These are phyloP conservation scores for Drosophila burlai DNA, from an alignment of 1,140 invertebrate genomes.

Conservation along the genomic window DNA sequence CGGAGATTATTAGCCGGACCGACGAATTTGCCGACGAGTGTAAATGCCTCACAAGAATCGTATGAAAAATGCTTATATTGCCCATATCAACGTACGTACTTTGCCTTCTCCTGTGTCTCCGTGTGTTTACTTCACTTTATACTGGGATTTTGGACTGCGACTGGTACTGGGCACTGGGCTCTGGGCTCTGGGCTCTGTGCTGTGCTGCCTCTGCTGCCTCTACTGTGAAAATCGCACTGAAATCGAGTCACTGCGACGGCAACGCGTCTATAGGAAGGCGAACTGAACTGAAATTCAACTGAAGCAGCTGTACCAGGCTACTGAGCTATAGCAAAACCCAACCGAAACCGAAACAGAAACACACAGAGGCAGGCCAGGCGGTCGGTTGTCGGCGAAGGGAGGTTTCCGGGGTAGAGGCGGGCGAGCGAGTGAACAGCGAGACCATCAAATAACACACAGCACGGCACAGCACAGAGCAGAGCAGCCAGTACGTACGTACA, in stretches of 20 bases:
- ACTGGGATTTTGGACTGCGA: constrained; percentile 10
- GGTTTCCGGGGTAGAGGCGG: constrained; percentile 17
- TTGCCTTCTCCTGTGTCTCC: constrained; percentile 39
- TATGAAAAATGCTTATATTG: constrained; percentile 77
- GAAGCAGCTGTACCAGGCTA: constrained; percentile 80
- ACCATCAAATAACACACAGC: constrained; percentile 75
- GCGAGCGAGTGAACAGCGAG: constrained; percentile 76
- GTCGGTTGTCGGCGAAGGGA: constrained; percentile 17
- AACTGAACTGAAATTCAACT: constrained; percentile 82
- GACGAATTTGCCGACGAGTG: constrained; percentile 68
- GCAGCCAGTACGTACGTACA: constrained; percentile 31
- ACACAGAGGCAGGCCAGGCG: constrained; percentile 40
- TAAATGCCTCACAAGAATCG: constrained; percentile 60
- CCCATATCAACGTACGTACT: constrained; percentile 71
- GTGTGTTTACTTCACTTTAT: constrained; percentile 38
- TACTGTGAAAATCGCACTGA: constrained; percentile 58
- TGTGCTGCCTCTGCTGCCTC: constrained; percentile 50
- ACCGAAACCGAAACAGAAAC: constrained; percentile 57
- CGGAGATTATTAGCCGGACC: constrained; percentile 20
- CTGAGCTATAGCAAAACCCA: constrained; percentile 46
- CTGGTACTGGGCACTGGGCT: constrained; percentile 9
- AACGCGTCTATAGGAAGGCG: constrained; percentile 75
- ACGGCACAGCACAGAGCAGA: constrained; percentile 24
- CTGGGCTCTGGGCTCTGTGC: constrained; percentile 20
- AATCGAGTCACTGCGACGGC: constrained; percentile 33